Conservation (phyloP, 2,113 vertebrate species). For the Nesoenas mayeri region DNA sequence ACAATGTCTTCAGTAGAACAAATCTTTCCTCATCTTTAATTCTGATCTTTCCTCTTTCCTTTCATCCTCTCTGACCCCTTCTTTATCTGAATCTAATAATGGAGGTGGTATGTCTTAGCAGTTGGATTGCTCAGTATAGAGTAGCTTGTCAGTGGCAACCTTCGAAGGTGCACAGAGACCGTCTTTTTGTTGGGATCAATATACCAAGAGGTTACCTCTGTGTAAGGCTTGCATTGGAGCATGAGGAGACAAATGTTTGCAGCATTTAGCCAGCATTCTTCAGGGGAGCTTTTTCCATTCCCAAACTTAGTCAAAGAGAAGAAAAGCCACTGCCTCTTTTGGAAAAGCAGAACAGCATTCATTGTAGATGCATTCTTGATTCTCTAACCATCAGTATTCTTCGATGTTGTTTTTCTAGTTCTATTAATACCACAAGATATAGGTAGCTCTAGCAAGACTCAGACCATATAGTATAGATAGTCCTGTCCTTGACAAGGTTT, state of each 20-base stretch:
- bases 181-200: neutral
- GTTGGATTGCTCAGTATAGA: neutral
- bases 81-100: neutral
- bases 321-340: neutral
- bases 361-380: neutral
- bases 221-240: neutral
- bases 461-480: neutral
- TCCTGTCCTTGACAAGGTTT: neutral
- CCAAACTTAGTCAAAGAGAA: neutral
- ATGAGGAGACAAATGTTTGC: neutral
- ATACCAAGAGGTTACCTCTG: neutral
- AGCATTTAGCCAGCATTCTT: neutral
- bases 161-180: neutral
- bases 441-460: neutral
- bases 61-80: neutral
- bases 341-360: neutral
- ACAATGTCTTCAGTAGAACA: neutral
- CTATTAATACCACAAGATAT: fast-evolving
- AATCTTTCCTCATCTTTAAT: neutral
- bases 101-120: neutral
- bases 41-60: neutral
- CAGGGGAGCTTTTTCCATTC: neutral
- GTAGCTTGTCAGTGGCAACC: neutral
- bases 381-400: neutral
- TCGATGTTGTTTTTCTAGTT: neutral